Conservation (phyloP, 1,140 invertebrate species). For the Ostrea edulis region DNA sequence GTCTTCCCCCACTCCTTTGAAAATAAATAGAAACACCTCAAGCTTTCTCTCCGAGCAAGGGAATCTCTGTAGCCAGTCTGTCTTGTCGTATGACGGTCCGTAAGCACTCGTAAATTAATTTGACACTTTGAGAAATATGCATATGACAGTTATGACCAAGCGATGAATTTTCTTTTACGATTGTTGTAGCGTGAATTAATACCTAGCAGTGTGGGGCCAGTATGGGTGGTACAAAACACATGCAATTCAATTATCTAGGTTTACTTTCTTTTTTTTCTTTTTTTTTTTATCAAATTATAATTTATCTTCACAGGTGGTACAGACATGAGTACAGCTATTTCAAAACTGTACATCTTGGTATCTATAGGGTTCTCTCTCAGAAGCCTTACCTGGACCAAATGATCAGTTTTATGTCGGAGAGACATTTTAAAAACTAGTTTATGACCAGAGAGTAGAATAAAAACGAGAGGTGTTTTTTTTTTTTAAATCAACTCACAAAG, state of each 20-base stretch:
- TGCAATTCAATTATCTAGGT: background rate
- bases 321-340: no score
- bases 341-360: no score
- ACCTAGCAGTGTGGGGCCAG: background rate
- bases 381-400: no score
- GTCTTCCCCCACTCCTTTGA: background rate
- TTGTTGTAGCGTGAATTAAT: constrained; percentile 33
- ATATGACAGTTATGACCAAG: constrained; percentile 29
- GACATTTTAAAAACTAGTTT: no score
- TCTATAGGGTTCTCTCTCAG: no score
- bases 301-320: no score
- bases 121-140: constrained; percentile 37
- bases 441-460: no score
- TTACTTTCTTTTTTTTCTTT: no score
- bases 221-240: constrained; percentile 18
- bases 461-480: no score
- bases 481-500: no score
- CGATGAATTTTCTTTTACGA: constrained; percentile 31
- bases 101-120: constrained; percentile 24
- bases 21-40: background rate
- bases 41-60: background rate
- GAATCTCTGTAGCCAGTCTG: background rate
- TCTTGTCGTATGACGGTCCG: background rate
- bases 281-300: no score
- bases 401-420: no score